Conservation (phyloP, 2,797 vertebrate genomes). For the Lindbergichthys nudifrons region DNA sequence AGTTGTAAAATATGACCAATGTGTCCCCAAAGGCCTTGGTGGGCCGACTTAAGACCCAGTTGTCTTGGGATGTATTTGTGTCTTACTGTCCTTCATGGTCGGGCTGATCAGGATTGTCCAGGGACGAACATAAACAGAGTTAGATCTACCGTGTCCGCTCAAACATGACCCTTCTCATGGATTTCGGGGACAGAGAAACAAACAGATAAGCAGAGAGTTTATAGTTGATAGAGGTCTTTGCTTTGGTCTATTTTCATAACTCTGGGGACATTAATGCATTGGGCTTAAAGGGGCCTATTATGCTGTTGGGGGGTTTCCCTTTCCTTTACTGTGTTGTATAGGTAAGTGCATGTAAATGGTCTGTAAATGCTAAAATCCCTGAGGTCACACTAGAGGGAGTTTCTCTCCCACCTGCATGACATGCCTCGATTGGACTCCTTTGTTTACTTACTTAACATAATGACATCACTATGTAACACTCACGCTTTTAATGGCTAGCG, state of each 20-base stretch:
- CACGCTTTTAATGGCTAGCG: no score
- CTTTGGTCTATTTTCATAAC: neutral
- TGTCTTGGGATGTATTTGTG: slow-evolving; percentile 52
- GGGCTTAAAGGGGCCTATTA: neutral
- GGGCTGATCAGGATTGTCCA: slow-evolving; percentile 51
- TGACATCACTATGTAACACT: no score
- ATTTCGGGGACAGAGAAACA: slow-evolving; percentile 20
- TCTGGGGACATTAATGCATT: neutral
- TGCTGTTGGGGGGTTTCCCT: no score
- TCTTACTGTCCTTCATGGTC: slow-evolving; percentile 59
- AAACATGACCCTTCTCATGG: slow-evolving; percentile 68
- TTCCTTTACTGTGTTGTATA: no score
- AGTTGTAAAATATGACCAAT: slow-evolving; percentile 79
- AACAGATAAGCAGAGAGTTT: neutral
- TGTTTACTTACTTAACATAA: no score
- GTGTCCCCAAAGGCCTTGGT: slow-evolving; percentile 55
- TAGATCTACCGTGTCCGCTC: slow-evolving; percentile 40
- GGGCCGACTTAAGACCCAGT: slow-evolving; percentile 47
- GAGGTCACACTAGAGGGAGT: no score
- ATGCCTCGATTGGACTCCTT: no score
- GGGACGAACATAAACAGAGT: slow-evolving; percentile 59
- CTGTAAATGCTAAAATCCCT: no score
- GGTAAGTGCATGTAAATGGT: no score
- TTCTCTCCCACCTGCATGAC: no score
- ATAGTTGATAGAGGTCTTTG: slow-evolving; percentile 3